phyloP scores from a whole-genome alignment of 2,797 vertebrate genomes.

The Sarcoramphus papa region DNA sequence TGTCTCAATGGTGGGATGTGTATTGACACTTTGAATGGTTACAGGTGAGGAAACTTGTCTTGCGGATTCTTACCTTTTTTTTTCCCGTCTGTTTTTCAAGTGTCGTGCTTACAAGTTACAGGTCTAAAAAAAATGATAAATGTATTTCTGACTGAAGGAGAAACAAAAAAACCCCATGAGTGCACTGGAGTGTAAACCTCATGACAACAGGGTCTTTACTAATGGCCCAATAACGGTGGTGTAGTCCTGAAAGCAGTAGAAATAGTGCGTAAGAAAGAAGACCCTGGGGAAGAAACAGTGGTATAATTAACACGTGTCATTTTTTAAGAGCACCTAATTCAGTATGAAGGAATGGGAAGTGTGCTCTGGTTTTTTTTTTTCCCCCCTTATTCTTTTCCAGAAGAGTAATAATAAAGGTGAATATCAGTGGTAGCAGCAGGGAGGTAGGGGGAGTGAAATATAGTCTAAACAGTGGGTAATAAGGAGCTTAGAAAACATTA shows the following conservation, averaged over 20 bases:
- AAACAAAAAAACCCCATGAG: neutral
- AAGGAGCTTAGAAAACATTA: neutral
- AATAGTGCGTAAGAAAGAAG: neutral
- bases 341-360: neutral
- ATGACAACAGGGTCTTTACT: neutral
- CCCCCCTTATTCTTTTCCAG: neutral
- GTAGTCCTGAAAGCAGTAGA: neutral
- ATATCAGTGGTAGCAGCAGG: neutral
- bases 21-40: constrained; percentile 81
- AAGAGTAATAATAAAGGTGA: neutral
- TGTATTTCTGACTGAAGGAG: neutral
- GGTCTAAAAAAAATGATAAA: neutral
- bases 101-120: neutral
- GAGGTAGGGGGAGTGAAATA: neutral
- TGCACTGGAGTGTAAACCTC: neutral
- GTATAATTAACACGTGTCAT: neutral
- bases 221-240: fast-evolving
- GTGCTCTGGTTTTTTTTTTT: neutral
- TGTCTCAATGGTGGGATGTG: constrained; percentile 86
- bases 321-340: neutral
- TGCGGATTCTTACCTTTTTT: neutral
- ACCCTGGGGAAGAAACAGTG: neutral
- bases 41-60: constrained; percentile 75
- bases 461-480: neutral
- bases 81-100: neutral